A percentile compares a stretch with the other conserved stretches of the same genome.
These are phyloP conservation scores for Tethya wilhelma DNA, from an alignment of 37 sponge, comb jelly and placozoan species.

Conservation along the genomic window DNA sequence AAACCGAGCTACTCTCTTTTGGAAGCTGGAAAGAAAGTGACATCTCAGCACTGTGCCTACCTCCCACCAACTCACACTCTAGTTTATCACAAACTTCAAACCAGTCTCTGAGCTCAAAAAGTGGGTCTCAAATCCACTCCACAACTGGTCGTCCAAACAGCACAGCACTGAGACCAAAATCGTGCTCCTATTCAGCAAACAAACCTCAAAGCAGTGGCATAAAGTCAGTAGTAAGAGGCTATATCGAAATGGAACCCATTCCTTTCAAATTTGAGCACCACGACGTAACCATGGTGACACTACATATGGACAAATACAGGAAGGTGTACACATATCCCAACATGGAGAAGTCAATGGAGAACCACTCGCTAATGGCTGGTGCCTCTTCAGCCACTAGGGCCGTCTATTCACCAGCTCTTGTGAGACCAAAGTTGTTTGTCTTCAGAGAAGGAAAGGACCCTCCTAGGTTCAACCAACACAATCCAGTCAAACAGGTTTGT, in stretches of 20 bases:
- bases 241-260: too few relatives aligned
- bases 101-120: background rate
- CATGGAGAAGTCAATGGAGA: conserved; percentile 21
- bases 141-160: background rate
- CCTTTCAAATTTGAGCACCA: background rate
- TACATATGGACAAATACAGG: conserved; percentile 27
- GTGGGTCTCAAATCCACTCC: background rate
- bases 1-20: too few relatives aligned
- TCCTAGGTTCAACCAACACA: background rate
- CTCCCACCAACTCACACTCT: background rate
- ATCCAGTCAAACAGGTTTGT: too few relatives aligned
- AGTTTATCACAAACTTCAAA: background rate
- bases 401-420: background rate
- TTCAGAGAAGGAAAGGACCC: conserved; percentile 14
- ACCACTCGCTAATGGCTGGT: background rate
- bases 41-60: too few relatives aligned
- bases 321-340: conserved; percentile 46
- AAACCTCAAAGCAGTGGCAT: too few relatives aligned
- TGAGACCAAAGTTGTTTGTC: conserved; percentile 29
- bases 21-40: too few relatives aligned
- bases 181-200: background rate
- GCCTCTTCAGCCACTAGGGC: background rate
- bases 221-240: too few relatives aligned
- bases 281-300: background rate
- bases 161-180: background rate